Evolutionary conservation across 2,797 vertebrate species (phyloP), one percentile per base, ranked within the genome.

Genomic region (Danio tinwini): DNA sequence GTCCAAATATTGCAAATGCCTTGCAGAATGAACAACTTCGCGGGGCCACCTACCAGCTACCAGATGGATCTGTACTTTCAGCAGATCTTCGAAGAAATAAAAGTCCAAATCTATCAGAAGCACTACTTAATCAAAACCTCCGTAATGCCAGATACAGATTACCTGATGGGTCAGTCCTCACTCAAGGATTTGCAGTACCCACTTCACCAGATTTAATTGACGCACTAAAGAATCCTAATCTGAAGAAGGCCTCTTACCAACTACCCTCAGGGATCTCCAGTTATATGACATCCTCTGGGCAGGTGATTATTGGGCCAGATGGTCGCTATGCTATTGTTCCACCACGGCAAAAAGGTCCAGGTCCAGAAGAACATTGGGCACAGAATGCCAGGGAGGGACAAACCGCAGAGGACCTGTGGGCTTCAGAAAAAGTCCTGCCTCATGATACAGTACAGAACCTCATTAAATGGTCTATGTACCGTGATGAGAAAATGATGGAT

Each of bases 321-420:
- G 93, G 95, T 37, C 90, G 93, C 67, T 98, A 96, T 56, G 96
- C 96, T 0, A 91, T 96, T n/a, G 94, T 97, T 74, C 91, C 93
- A 83, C 96, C 97, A 11, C 96, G 93, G 42, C 90, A 90, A 8
- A 92, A 91, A n/a, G 87, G 80, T 29, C 91, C 91, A 67, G 89
- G 77, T 49, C 94, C 91, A 61, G 89, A 80, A 53, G 94, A 95
- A 71, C 94, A 96, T 85, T 95, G 92, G 94, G 93, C 93, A 72
- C 89, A 78, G 82, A 91, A 92, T 52, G 89, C 89, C 74, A 82
- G 50, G 56, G 92, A 90, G 47, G 91, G 89, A 13, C 90, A 81
- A 58, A 90, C 90, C 70, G 92, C 88, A 75, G 93, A 94, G 21
- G 93, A 95, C 13, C 71, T 89, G 21, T 94, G 94, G 95, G 87